A percentile compares a stretch with the other conserved stretches of the same genome.
phyloP scores from a whole-genome alignment of 2,113 vertebrate species.

The Tympanuchus pallidicinctus region DNA sequence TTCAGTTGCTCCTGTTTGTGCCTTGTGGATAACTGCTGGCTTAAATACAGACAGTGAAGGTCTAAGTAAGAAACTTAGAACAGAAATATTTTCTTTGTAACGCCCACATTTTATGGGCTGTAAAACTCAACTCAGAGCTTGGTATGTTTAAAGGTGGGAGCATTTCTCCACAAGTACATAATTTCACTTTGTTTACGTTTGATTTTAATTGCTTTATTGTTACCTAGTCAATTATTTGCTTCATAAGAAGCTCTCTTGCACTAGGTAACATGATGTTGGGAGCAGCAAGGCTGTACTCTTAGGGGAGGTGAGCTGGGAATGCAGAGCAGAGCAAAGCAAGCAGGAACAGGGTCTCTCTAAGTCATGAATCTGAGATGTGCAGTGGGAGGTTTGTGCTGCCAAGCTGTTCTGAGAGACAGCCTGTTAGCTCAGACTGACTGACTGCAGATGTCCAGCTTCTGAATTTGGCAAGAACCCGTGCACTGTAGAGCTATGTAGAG shows the following conservation, averaged over 20 bases:
- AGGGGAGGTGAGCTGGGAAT: background rate
- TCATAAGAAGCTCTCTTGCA: background rate
- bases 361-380: background rate
- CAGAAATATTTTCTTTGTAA: background rate
- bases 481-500: background rate
- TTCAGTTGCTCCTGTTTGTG: background rate
- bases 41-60: background rate
- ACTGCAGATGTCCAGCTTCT: background rate
- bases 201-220: background rate
- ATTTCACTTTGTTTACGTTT: slow-evolving; percentile 2
- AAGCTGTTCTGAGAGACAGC: background rate
- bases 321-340: background rate
- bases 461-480: background rate
- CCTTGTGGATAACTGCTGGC: background rate
- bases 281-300: background rate
- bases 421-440: background rate
- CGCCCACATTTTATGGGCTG: background rate
- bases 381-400: background rate
- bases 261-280: background rate
- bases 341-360: background rate
- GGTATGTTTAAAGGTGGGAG: background rate
- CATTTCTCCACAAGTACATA: background rate
- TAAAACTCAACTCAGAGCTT: background rate
- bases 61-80: background rate
- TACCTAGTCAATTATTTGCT: background rate